Evolutionary conservation across 2,797 vertebrate species (phyloP).

Genomic region (Rhincodon typus): DNA sequence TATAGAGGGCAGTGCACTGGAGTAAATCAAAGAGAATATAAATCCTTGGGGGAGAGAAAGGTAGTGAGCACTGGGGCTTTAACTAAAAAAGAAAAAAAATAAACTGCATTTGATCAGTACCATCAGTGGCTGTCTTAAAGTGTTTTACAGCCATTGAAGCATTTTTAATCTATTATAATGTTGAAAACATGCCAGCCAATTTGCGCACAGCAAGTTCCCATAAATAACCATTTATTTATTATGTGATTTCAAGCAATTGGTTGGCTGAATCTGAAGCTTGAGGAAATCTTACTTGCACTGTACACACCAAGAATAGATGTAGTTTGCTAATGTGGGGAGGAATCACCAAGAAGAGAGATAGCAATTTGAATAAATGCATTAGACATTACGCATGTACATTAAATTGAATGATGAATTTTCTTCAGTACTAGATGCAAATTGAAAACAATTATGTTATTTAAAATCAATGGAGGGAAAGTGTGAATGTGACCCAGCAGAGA

Average conservation of each 20-base stretch:
- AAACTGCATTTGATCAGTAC: too few species aligned
- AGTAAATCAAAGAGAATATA: too few species aligned
- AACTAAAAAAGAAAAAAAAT: too few species aligned
- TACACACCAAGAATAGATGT: neutral
- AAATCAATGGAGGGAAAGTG: neutral
- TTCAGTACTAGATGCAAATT: neutral
- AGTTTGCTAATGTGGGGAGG: neutral
- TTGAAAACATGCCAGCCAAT: too few species aligned
- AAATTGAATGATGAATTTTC: constrained; percentile 11
- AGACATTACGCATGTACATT: neutral
- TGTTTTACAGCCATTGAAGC: too few species aligned
- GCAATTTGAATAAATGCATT: neutral
- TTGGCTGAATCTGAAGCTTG: neutral
- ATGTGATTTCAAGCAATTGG: neutral
- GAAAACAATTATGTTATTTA: neutral
- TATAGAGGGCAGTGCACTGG: neutral
- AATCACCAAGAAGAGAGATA: neutral
- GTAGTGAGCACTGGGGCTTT: too few species aligned
- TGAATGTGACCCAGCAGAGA: constrained; percentile 9
- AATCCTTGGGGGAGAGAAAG: too few species aligned
- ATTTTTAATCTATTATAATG: too few species aligned
- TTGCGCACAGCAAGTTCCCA: too few species aligned
- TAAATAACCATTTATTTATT: neutral
- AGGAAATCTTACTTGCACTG: neutral
- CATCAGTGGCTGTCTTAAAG: too few species aligned